Evolutionary conservation across 1,140 invertebrate genomes (phyloP), one percentile per base, ranked within the genome.

Genomic region (Penaeus indicus): DNA sequence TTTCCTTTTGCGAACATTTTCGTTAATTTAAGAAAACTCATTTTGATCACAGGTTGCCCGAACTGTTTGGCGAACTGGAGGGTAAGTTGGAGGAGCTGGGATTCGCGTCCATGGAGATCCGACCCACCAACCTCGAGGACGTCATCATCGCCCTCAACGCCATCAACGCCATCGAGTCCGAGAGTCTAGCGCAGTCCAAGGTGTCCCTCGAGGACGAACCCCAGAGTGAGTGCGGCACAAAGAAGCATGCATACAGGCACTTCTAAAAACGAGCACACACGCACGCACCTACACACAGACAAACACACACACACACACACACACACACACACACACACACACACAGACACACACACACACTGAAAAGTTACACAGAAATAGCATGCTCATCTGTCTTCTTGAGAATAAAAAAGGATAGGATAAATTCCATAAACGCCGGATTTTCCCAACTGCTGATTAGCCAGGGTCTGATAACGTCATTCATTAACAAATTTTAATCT

Each of bases 71-170:
- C 47, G 80, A 88, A 25, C 64, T 90, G 10, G 86, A 90, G 78
- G 67, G 54, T 0, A n/a, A 54, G 25, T 21, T 85, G 22, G 72
- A 85, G 32, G 63, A 69, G 27, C 72, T 88, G 19, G 90, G 90
- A 2, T 90, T 86, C 67, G 25, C 72, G 18, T 85, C 86, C 3
- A 22, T 90, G 83, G 90, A 89, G 67, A 61, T 89, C 16, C 86
- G 86, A 25, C 84, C 77, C 27, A 86, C 86, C 7, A 88, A 72
- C 22, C 64, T 90, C 47, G 90, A 90, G 69, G 90, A 90, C 27
- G 90, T 90, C n/a, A 69, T 90, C 27, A 85, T 89, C 18, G 83
- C 90, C n/a, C 86, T 90, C 63, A 82, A 78, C 32, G n/a, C 87
- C 83, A 78, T 85, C 72, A 88, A 60, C 22, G 18, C 60, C 32